Percentiles rank a stretch among this genome's conserved stretches.
Evolutionary conservation across 2,113 vertebrate species (phyloP).

Genomic region (Oreochromis niloticus): DNA sequence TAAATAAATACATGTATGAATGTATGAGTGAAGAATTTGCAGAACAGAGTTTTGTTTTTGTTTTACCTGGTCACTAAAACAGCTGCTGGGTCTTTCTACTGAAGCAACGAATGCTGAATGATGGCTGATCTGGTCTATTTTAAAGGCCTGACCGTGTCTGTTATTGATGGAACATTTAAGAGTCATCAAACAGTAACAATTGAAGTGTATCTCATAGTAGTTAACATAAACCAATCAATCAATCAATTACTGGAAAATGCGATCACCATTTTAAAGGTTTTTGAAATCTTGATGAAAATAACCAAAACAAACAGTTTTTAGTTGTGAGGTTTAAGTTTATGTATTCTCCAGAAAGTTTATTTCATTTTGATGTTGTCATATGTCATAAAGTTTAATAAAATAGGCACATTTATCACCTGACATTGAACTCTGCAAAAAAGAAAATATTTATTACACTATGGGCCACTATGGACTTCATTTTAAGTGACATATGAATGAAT

Average conservation of each 20-base stretch:
- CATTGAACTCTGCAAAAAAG: neutral
- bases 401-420: neutral
- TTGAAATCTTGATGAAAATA: neutral
- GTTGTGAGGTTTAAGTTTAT: neutral
- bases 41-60: neutral
- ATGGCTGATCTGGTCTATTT: neutral
- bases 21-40: neutral
- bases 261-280: neutral
- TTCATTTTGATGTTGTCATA: neutral
- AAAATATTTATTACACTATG: neutral
- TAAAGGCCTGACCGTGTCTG: neutral
- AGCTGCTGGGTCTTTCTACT: neutral
- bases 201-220: neutral
- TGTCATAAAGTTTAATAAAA: neutral
- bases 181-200: slow-evolving; percentile 3
- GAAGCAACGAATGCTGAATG: neutral
- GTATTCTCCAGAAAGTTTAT: neutral
- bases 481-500: neutral
- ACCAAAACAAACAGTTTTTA: neutral
- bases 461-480: neutral
- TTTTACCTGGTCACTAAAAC: neutral
- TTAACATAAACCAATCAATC: neutral
- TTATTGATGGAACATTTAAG: neutral
- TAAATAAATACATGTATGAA: neutral
- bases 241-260: neutral